Evolutionary conservation across 2,113 vertebrate species (phyloP).

Genomic region (Corapipo altera): DNA sequence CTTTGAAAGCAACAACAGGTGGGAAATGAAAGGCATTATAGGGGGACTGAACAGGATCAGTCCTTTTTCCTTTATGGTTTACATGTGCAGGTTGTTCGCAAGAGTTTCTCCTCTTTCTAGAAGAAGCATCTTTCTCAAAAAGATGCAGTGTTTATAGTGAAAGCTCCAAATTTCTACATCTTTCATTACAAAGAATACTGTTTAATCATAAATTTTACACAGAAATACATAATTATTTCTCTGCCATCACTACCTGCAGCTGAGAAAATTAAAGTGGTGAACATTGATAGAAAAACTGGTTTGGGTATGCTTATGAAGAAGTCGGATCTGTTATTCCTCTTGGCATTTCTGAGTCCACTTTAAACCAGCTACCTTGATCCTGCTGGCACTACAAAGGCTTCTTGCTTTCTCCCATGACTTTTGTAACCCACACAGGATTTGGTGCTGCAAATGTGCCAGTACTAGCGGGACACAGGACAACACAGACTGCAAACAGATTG

Average conservation of each 20-base stretch:
- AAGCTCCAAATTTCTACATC: neutral
- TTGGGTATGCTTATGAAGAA: neutral
- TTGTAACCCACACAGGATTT: neutral
- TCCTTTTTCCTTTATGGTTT: neutral
- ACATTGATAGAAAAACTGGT: fast-evolving
- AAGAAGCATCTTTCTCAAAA: neutral
- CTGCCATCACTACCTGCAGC: neutral
- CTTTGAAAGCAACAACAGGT: neutral
- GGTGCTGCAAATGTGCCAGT: neutral
- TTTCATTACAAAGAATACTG: neutral
- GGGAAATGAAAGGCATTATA: neutral
- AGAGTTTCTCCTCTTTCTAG: neutral
- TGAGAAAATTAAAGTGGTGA: neutral
- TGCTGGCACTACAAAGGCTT: neutral
- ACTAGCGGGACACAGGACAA: fast-evolving
- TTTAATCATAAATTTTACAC: neutral
- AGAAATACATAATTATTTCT: neutral
- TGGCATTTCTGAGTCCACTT: neutral
- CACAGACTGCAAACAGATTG: neutral
- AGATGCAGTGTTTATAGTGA: neutral
- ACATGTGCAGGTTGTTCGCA: neutral
- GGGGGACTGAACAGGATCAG: neutral
- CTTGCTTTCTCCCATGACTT: fast-evolving
- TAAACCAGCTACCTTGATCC: neutral
- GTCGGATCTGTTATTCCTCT: neutral